phyloP scores from a whole-genome alignment of 1,140 invertebrate species.

The Cydia pomonella region DNA sequence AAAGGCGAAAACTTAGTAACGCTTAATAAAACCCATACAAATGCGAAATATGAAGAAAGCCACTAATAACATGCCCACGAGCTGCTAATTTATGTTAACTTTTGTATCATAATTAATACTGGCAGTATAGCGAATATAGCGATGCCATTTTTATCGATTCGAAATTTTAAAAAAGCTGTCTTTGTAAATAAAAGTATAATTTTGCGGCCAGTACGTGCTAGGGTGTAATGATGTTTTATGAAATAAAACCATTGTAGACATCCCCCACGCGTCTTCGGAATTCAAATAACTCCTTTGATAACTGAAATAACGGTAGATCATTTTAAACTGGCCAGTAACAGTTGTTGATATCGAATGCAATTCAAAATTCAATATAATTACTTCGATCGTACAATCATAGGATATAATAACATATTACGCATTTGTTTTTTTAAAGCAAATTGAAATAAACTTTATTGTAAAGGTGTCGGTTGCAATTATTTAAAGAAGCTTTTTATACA shows the following conservation, averaged over 20 bases:
- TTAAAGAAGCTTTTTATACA: background rate
- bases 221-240: constrained; percentile 61
- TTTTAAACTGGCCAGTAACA: constrained; percentile 55
- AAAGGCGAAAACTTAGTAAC: constrained; percentile 45
- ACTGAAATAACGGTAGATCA: constrained; percentile 44
- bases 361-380: constrained; percentile 68
- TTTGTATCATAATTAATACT: constrained; percentile 62
- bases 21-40: constrained; percentile 45
- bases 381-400: constrained; percentile 50
- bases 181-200: constrained; percentile 68
- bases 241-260: constrained; percentile 64
- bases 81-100: constrained; percentile 64
- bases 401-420: constrained; percentile 66
- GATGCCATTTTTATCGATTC: constrained; percentile 36
- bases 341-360: constrained; percentile 70
- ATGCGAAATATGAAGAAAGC: constrained; percentile 47
- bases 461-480: constrained; percentile 48
- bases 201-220: constrained; percentile 61
- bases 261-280: constrained; percentile 45
- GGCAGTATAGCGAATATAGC: constrained; percentile 53
- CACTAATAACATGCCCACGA: constrained; percentile 59
- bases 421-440: constrained; percentile 65
- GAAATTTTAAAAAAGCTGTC: constrained; percentile 49
- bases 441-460: constrained; percentile 43
- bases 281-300: constrained; percentile 46